These are phyloP conservation scores for Tretioscincus oriximinensis DNA, from an alignment of 2,113 vertebrate genomes.

Conservation along the genomic window DNA sequence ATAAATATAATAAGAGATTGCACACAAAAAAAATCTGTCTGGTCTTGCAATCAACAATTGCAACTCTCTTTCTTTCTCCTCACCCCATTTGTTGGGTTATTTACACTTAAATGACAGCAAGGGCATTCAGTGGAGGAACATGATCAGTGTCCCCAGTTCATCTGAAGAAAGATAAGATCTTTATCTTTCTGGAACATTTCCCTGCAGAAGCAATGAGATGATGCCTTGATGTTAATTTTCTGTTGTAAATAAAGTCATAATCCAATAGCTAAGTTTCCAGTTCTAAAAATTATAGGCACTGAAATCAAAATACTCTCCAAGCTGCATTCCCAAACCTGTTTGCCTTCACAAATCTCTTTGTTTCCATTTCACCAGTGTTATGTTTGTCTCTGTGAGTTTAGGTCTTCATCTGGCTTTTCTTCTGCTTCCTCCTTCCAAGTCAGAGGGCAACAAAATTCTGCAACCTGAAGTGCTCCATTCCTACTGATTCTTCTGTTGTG, in stretches of 20 bases:
- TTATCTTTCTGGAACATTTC: slow-evolving; percentile 50
- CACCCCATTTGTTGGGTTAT: slow-evolving; percentile 13
- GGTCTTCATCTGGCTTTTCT: neutral
- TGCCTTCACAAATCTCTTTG: neutral
- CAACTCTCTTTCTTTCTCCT: too few species aligned
- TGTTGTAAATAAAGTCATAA: slow-evolving; percentile 63
- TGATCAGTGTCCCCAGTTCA: slow-evolving; percentile 48
- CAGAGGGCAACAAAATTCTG: neutral
- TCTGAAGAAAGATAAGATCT: slow-evolving; percentile 47
- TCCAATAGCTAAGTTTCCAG: slow-evolving; percentile 56
- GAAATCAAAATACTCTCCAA: too few species aligned
- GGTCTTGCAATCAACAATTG: neutral
- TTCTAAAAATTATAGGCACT: too few species aligned
- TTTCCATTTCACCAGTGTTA: neutral
- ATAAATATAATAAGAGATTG: neutral
- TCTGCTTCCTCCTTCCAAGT: neutral
- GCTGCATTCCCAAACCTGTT: neutral
- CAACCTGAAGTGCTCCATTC: neutral
- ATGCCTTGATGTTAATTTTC: slow-evolving; percentile 60
- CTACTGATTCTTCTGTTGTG: neutral
- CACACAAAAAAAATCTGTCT: neutral
- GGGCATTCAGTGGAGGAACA: slow-evolving; percentile 40
- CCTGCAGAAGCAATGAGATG: slow-evolving; percentile 48
- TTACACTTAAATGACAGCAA: slow-evolving; percentile 40
- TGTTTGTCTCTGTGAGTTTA: neutral